phyloP scores from a whole-genome alignment of 2,113 vertebrate species.

The Gopherus flavomarginatus region DNA sequence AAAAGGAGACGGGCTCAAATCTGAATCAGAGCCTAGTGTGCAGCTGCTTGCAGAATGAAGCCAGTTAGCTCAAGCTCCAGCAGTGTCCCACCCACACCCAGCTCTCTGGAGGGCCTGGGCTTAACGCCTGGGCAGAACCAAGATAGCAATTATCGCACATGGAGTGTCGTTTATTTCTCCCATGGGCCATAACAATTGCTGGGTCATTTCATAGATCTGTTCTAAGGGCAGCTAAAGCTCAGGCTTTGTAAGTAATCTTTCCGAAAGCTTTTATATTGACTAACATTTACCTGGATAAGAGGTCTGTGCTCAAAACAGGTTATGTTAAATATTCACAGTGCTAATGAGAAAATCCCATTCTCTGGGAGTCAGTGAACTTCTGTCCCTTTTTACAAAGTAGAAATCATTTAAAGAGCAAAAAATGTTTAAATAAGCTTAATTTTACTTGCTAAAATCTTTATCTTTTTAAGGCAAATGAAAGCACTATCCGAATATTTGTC shows the following conservation, averaged over 20 bases:
- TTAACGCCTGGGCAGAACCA: not conserved
- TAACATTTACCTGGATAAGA: constrained; percentile 47
- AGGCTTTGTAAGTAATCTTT: not conserved
- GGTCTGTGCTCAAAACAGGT: constrained; percentile 29
- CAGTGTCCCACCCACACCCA: accelerated
- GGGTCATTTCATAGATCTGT: not conserved
- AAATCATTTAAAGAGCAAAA: constrained; percentile 51
- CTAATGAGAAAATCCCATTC: constrained; percentile 56
- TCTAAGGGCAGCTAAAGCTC: not conserved
- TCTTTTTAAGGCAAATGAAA: not conserved
- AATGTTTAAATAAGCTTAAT: constrained; percentile 47
- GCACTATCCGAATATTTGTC: not conserved
- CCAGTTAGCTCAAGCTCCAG: not conserved
- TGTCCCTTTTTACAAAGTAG: not conserved
- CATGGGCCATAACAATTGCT: not conserved
- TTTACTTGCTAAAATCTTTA: constrained; percentile 46
- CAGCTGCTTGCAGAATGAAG: not conserved
- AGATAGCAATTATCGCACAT: not conserved
- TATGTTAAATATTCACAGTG: constrained; percentile 44
- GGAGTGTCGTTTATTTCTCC: not conserved
- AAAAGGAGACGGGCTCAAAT: not conserved
- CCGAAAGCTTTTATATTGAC: constrained; percentile 38
- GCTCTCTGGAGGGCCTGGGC: accelerated
- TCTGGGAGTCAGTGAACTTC: constrained; percentile 17
- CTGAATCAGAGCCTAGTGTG: not conserved